Percentiles rank a stretch among this genome's conserved stretches.
Evolutionary conservation across 1,140 invertebrate species (phyloP).

Genomic region (Drosophila athabasca): DNA sequence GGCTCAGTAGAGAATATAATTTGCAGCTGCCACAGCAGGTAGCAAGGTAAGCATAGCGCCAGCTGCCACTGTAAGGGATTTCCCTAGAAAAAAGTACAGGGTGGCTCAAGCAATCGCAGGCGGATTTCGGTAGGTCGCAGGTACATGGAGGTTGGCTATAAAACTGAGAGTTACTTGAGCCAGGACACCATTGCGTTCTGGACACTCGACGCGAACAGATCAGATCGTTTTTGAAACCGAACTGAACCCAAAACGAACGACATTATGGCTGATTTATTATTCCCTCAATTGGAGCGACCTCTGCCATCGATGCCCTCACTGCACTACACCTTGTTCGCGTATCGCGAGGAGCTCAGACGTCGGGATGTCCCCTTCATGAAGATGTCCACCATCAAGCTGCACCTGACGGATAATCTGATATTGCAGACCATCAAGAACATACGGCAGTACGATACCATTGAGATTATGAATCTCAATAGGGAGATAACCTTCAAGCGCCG

Average conservation of each 20-base stretch:
- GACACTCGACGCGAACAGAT: constrained; percentile 33
- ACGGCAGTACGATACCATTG: constrained; percentile 58
- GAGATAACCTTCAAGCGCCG: constrained; percentile 72
- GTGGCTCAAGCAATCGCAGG: neutral
- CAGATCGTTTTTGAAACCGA: constrained; percentile 1
- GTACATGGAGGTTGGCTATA: constrained; percentile 22
- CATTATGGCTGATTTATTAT: constrained; percentile 61
- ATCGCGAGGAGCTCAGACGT: constrained; percentile 67
- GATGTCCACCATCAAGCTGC: constrained; percentile 73
- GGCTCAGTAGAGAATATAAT: constrained; percentile 23
- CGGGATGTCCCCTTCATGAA: constrained; percentile 64
- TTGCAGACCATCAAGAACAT: constrained; percentile 75
- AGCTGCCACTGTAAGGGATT: constrained; percentile 52
- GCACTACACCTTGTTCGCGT: constrained; percentile 68
- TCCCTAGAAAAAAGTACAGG: constrained; percentile 41
- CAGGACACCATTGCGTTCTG: constrained; percentile 27
- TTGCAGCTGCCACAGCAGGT: constrained; percentile 70
- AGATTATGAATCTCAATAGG: constrained; percentile 71
- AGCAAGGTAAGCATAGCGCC: constrained; percentile 31
- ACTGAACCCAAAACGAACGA: neutral
- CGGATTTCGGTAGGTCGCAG: constrained; percentile 40
- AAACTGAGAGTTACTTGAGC: constrained; percentile 19
- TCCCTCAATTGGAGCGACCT: constrained; percentile 63
- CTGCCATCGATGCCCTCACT: constrained; percentile 64
- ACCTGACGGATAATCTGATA: constrained; percentile 72